Percentiles rank a stretch among this genome's conserved stretches.
These are phyloP conservation scores for Allacma fusca DNA, from an alignment of 2,888 invertebrate species.

Conservation along the genomic window DNA sequence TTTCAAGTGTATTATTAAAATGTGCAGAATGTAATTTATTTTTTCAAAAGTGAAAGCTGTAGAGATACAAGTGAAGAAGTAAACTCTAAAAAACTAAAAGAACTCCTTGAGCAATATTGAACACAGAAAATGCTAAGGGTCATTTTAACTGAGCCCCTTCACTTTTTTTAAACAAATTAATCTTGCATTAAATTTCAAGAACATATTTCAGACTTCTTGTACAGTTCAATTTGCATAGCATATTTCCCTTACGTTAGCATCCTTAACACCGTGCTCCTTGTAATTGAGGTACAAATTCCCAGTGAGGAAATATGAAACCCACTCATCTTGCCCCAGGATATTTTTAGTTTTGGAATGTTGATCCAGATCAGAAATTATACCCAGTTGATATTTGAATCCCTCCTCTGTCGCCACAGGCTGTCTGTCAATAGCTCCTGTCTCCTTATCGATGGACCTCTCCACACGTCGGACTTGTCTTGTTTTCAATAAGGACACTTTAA, in stretches of 20 bases:
- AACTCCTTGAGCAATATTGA: no score
- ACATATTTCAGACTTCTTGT: not conserved
- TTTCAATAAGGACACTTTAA: no score
- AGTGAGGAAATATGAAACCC: constrained; percentile 56
- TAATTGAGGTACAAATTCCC: constrained; percentile 51
- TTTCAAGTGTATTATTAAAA: no score
- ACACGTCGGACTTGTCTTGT: not conserved
- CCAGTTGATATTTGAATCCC: constrained; percentile 70
- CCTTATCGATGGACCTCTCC: not conserved
- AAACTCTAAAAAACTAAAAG: no score
- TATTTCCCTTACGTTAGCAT: constrained; percentile 31
- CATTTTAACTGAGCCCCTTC: no score
- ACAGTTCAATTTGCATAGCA: not conserved
- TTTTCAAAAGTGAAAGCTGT: no score
- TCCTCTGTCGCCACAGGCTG: not conserved
- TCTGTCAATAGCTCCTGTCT: not conserved
- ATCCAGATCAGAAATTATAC: constrained; percentile 92
- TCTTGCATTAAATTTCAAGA: no score
- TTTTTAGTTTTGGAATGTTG: constrained; percentile 64
- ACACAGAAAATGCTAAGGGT: no score
- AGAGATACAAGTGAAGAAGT: no score
- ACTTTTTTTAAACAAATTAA: no score
- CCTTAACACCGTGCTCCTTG: constrained; percentile 46
- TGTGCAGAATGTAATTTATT: no score
- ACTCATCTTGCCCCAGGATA: constrained; percentile 72